Evolutionary conservation across 2,113 vertebrate species (phyloP).

Genomic region (Gobiocypris rarus): DNA sequence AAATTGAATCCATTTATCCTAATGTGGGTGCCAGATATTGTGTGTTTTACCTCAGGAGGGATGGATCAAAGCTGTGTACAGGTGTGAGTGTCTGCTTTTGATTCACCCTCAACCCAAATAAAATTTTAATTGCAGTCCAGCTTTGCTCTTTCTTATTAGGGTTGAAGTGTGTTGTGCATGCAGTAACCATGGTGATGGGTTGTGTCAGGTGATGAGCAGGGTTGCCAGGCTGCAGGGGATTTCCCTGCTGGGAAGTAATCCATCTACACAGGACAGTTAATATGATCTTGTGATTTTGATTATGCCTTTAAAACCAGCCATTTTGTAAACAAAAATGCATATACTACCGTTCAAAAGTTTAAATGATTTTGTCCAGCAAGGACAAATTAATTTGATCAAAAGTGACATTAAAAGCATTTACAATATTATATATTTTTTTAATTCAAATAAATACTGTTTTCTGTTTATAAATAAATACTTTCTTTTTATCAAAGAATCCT

Average conservation of each 20-base stretch:
- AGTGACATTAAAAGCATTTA: not conserved
- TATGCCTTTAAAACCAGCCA: not conserved
- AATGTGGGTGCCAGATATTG: not conserved
- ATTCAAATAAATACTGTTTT: not conserved
- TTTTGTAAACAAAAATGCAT: not conserved
- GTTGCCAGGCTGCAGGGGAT: slow-evolving; percentile 32
- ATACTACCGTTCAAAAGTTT: not conserved
- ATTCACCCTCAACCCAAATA: slow-evolving; percentile 3
- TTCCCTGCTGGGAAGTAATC: not conserved
- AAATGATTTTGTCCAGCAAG: not conserved
- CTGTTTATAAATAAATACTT: not conserved
- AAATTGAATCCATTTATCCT: not conserved
- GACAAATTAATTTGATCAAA: not conserved
- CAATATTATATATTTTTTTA: too few relatives aligned
- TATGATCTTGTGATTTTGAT: slow-evolving; percentile 3
- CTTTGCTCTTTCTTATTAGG: slow-evolving; percentile 5
- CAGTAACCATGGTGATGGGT: slow-evolving; percentile 16
- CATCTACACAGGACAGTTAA: slow-evolving; percentile 7
- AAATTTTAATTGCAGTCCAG: slow-evolving; percentile 28
- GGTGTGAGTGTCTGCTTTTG: slow-evolving; percentile 5
- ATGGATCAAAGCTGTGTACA: slow-evolving; percentile 16
- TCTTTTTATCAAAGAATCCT: not conserved
- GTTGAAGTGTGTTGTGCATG: not conserved
- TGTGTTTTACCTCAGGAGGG: not conserved
- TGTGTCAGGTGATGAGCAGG: slow-evolving; percentile 20